Conservation (phyloP, 2,113 vertebrate genomes). For the Gasterosteus nipponicus region DNA sequence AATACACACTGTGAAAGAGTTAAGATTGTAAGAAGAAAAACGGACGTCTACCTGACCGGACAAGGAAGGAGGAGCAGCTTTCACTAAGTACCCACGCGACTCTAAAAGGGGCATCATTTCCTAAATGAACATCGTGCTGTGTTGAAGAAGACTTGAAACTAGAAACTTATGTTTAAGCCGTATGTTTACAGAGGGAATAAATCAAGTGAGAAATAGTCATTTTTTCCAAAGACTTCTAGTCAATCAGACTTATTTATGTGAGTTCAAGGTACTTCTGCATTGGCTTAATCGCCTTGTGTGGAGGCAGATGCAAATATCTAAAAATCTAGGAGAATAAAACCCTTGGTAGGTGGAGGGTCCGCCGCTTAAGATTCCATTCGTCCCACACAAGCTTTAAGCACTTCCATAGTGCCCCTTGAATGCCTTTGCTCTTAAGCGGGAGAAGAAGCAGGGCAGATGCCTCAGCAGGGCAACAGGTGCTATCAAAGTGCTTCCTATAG, state of each 20-base stretch:
- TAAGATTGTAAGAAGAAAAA: too few species aligned
- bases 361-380: not conserved
- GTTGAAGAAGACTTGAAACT: too few species aligned
- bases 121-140: too few species aligned
- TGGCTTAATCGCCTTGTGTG: not conserved
- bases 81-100: too few species aligned
- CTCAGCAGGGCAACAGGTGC: slow-evolving; percentile 71
- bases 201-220: not conserved
- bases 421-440: not conserved
- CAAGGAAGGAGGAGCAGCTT: too few species aligned
- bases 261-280: not conserved
- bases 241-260: not conserved
- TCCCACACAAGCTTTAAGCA: not conserved
- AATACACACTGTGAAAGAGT: too few species aligned
- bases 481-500: slow-evolving; percentile 73
- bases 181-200: too few species aligned
- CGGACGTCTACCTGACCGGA: too few species aligned
- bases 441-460: slow-evolving; percentile 31
- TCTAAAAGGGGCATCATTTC: too few species aligned
- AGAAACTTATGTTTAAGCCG: too few species aligned
- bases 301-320: not conserved
- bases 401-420: not conserved
- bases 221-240: not conserved
- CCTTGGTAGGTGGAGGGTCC: not conserved
- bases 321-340: not conserved